These are phyloP conservation scores for Mobula birostris DNA, from an alignment of 2,113 vertebrate genomes.

Conservation along the genomic window DNA sequence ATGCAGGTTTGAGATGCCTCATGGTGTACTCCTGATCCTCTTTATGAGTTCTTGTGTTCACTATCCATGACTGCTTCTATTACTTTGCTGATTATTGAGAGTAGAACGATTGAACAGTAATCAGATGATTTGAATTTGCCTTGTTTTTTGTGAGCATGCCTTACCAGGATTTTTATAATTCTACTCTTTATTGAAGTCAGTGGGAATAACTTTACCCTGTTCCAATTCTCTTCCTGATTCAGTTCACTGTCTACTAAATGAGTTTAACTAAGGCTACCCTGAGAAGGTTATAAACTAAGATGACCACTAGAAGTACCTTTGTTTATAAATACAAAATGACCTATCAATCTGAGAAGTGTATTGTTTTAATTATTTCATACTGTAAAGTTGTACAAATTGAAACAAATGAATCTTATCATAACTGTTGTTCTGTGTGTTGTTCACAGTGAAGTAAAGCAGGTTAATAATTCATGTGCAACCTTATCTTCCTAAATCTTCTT, in stretches of 20 bases:
- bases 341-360: not conserved
- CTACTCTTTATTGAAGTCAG: not conserved
- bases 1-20: too few relatives aligned
- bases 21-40: too few relatives aligned
- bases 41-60: too few relatives aligned
- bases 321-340: not conserved
- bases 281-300: not conserved
- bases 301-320: not conserved
- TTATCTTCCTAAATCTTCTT: not conserved
- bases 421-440: not conserved
- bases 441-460: not conserved
- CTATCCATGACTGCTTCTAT: too few relatives aligned
- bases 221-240: not conserved
- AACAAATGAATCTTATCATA: not conserved
- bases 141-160: too few relatives aligned
- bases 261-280: not conserved
- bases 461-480: not conserved
- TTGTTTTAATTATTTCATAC: not conserved
- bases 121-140: too few relatives aligned
- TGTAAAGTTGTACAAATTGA: not conserved
- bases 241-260: not conserved
- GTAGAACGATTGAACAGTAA: too few relatives aligned
- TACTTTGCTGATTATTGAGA: too few relatives aligned
- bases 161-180: too few relatives aligned
- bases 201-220: not conserved